Conservation (phyloP, 2,113 vertebrate genomes). For the Vombatus ursinus region DNA sequence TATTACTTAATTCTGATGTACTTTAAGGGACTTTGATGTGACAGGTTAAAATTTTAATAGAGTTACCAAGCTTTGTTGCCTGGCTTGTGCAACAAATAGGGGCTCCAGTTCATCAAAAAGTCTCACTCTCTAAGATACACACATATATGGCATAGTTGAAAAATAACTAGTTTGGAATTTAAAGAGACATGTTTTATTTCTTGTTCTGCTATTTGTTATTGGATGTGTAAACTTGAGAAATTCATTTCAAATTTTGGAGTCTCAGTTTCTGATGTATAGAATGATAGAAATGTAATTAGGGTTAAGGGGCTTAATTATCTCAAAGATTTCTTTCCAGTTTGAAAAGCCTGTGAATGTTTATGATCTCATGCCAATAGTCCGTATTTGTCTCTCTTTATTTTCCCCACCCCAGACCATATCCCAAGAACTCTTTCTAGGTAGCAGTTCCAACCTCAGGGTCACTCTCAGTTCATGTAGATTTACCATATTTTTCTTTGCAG, state of each 20-base stretch:
- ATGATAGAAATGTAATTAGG: not conserved
- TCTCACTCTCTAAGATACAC: not conserved
- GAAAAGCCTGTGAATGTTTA: not conserved
- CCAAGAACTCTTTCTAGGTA: not conserved
- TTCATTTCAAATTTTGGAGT: not conserved
- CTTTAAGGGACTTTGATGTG: not conserved
- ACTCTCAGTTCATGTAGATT: not conserved
- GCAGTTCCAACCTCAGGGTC: not conserved
- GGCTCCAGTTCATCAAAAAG: not conserved
- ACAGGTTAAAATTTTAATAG: not conserved
- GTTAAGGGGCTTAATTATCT: not conserved
- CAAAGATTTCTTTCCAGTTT: not conserved
- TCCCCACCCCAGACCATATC: not conserved
- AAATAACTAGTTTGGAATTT: not conserved
- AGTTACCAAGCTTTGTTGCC: not conserved
- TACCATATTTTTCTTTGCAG: not conserved
- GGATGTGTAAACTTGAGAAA: not conserved
- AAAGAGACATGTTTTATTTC: not conserved
- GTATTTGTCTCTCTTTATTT: not conserved
- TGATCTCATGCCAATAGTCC: accelerated
- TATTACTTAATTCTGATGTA: not conserved
- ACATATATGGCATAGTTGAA: no score
- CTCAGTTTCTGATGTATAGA: not conserved
- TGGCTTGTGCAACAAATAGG: not conserved
- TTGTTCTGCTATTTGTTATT: not conserved